These are phyloP conservation scores for Muraenolepis orangiensis DNA, from an alignment of 2,797 vertebrate genomes.

Conservation along the genomic window DNA sequence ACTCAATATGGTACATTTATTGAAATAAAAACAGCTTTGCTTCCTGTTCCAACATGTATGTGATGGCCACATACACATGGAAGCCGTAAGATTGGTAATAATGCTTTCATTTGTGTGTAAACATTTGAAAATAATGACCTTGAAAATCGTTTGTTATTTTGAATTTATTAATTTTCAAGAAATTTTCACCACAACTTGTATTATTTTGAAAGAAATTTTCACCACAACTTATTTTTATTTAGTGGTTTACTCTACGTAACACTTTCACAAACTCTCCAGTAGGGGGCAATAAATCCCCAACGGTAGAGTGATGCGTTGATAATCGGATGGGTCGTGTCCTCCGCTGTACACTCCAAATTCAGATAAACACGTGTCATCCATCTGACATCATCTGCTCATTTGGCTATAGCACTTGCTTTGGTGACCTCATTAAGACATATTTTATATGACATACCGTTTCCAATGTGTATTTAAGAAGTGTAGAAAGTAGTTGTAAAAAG, in stretches of 20 bases:
- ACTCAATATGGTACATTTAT: background rate
- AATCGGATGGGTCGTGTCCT: background rate
- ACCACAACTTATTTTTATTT: background rate
- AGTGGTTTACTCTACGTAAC: background rate
- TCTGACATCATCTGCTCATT: background rate
- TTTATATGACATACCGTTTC: background rate
- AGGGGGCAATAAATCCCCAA: background rate
- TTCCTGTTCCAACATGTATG: background rate
- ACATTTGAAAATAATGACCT: background rate
- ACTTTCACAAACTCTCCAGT: background rate
- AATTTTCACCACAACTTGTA: background rate
- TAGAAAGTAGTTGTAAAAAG: background rate
- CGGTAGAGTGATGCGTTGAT: background rate
- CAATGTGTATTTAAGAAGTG: background rate
- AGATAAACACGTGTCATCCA: background rate
- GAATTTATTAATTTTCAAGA: background rate
- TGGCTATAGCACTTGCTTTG: background rate
- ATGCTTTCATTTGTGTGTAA: background rate
- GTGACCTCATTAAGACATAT: background rate
- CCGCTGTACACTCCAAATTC: too few species aligned
- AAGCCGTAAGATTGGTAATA: background rate
- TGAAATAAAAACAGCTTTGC: background rate
- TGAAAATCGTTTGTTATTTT: background rate
- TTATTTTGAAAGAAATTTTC: background rate
- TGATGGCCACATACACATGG: background rate